Conservation (phyloP, 2,113 vertebrate species). For the Phylloscopus trochiloides region DNA sequence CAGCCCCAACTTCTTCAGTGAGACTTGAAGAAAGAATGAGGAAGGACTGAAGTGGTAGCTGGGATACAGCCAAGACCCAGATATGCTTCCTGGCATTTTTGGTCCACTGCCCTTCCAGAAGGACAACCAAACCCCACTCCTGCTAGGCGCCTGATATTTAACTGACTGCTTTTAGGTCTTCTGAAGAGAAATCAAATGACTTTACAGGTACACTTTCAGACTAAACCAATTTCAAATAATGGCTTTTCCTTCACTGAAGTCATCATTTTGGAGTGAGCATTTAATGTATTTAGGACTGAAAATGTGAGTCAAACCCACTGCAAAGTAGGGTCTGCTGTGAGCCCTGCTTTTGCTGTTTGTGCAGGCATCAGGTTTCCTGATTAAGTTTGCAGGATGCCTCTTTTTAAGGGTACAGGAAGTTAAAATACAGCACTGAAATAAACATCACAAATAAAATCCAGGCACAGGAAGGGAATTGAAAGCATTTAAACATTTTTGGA, state of each 20-base stretch:
- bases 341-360: not conserved
- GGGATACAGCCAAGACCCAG: not conserved
- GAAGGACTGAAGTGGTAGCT: not conserved
- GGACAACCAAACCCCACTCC: not conserved
- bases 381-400: not conserved
- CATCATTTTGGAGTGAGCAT: not conserved
- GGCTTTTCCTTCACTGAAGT: not conserved
- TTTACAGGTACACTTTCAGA: not conserved
- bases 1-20: fast-evolving
- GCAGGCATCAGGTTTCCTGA: not conserved
- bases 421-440: not conserved
- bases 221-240: not conserved
- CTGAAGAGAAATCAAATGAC: not conserved
- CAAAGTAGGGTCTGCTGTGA: not conserved
- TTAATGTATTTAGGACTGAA: not conserved
- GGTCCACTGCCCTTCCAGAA: not conserved
- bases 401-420: not conserved
- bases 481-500: not conserved
- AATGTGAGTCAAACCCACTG: not conserved
- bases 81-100: not conserved
- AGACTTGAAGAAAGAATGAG: not conserved
- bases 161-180: not conserved
- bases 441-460: not conserved
- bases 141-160: not conserved
- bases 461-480: not conserved